Percentiles rank a stretch among this genome's conserved stretches.
Evolutionary conservation across 1,140 invertebrate genomes (phyloP).

Genomic region (Caenorhabditis remanei): DNA sequence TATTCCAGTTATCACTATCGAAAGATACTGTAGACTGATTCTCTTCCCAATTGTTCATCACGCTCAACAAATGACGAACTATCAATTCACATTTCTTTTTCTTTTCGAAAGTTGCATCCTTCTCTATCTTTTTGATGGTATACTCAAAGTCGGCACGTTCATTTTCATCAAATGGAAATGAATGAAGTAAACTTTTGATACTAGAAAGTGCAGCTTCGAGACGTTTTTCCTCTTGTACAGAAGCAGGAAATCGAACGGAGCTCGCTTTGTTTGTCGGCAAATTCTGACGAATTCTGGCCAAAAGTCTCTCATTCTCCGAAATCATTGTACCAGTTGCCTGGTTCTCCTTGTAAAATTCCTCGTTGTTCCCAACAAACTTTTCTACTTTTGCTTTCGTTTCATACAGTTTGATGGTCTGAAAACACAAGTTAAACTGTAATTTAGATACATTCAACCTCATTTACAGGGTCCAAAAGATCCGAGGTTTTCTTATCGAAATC

Average conservation of each 20-base stretch:
- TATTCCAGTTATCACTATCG: background rate
- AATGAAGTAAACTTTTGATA: background rate
- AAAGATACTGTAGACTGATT: background rate
- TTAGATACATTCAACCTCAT: no score
- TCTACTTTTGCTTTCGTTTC: background rate
- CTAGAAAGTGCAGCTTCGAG: background rate
- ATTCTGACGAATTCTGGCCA: background rate
- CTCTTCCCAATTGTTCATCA: background rate
- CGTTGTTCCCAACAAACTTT: background rate
- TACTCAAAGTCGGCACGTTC: conserved; percentile 1
- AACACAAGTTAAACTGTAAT: no score
- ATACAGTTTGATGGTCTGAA: background rate
- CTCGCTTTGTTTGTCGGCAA: background rate
- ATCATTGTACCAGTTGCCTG: background rate
- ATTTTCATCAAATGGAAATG: background rate
- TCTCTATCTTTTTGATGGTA: background rate
- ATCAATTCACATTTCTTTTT: background rate
- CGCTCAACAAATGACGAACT: background rate
- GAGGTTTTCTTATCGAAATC: background rate
- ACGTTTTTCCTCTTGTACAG: background rate
- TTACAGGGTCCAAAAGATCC: no score
- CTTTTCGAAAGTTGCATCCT: background rate
- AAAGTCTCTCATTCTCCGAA: background rate
- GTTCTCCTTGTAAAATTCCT: background rate
- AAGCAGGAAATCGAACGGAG: background rate